Percentiles rank a stretch among this genome's conserved stretches.
These are phyloP conservation scores for Drosophila mercatorum DNA, from an alignment of 2,888 invertebrate species.

Conservation along the genomic window DNA sequence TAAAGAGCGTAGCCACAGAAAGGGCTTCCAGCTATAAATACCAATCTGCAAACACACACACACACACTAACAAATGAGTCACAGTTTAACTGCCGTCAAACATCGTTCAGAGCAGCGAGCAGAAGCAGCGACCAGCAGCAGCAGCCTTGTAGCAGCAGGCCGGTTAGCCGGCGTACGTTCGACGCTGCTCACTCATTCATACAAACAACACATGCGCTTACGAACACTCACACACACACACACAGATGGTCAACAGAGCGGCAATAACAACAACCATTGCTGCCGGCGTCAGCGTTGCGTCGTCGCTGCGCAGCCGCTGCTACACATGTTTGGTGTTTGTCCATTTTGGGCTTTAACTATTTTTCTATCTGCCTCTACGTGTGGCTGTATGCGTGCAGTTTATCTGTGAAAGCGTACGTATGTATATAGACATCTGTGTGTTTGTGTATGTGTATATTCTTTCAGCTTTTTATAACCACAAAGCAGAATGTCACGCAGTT, in stretches of 20 bases:
- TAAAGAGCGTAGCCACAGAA: conserved; percentile 44
- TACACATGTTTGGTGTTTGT: conserved; percentile 75
- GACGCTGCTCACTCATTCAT: conserved; percentile 61
- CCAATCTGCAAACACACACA: conserved; percentile 29
- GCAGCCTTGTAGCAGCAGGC: conserved; percentile 41
- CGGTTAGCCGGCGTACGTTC: conserved; percentile 54
- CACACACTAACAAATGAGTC: conserved; percentile 57
- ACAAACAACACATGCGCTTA: conserved; percentile 52
- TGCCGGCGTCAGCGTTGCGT: conserved; percentile 24
- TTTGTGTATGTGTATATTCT: conserved; percentile 11
- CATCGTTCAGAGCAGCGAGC: conserved; percentile 44
- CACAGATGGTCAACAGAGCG: conserved; percentile 49
- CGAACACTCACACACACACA: conserved; percentile 6
- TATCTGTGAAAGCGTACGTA: conserved; percentile 19
- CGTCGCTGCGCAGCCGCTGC: conserved; percentile 52
- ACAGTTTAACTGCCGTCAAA: conserved; percentile 58
- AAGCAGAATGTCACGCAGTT: conserved; percentile 71
- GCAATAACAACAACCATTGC: conserved; percentile 57
- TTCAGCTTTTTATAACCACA: conserved; percentile 51
- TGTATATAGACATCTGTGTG: not conserved
- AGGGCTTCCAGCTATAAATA: conserved; percentile 61
- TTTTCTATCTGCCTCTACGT: conserved; percentile 43
- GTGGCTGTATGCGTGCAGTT: conserved; percentile 12
- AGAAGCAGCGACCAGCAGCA: conserved; percentile 22
- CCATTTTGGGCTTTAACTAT: conserved; percentile 63